Evolutionary conservation across 2,888 invertebrate genomes (phyloP), one percentile per base, ranked within the genome.

Genomic region (Altica lythri): DNA sequence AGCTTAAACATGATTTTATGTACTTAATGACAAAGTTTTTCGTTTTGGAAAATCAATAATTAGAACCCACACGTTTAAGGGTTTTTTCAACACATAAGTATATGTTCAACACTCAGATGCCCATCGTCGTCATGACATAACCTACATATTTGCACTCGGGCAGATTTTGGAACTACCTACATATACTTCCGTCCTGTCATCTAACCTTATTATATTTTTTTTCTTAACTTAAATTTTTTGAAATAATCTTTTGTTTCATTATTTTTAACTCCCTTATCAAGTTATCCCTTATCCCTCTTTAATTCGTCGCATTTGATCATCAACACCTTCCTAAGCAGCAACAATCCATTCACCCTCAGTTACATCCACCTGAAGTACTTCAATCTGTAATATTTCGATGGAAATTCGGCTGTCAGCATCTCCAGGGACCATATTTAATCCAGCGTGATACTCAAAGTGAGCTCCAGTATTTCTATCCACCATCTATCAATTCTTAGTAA

Each of bases 1-100:
- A 73, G 8, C 65, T 57, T 4, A 72, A 47, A 52, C 69, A 72
- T 5, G 68, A n/a, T n/a, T n/a, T n/a, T n/a, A n/a, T n/a, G n/a
- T n/a, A n/a, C n/a, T n/a, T n/a, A n/a, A n/a, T n/a, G n/a, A n/a
- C n/a, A n/a, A n/a, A n/a, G n/a, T n/a, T n/a, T n/a, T n/a, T n/a
- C n/a, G n/a, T n/a, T n/a, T n/a, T n/a, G n/a, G n/a, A n/a, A n/a
- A n/a, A 62, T 55, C 59, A 65, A 50, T 65, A 65, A 35, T 61
- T 59, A 35, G 30, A 22, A 27, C 32, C 30, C 13, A 64, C 57
- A 29, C 54, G 22, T 32, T 50, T 27, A 6, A 62, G 12, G 5
- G 61, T 58, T 30, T 64, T 58, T 42, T 64, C 62, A n/a, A 29
- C 54, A 22, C 27, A 48, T 27, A 6, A 62, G 12, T 8, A 60